Evolutionary conservation across 2,797 vertebrate genomes (phyloP), one percentile per base, ranked within the genome.

Genomic region (Microcaecilia unicolor): DNA sequence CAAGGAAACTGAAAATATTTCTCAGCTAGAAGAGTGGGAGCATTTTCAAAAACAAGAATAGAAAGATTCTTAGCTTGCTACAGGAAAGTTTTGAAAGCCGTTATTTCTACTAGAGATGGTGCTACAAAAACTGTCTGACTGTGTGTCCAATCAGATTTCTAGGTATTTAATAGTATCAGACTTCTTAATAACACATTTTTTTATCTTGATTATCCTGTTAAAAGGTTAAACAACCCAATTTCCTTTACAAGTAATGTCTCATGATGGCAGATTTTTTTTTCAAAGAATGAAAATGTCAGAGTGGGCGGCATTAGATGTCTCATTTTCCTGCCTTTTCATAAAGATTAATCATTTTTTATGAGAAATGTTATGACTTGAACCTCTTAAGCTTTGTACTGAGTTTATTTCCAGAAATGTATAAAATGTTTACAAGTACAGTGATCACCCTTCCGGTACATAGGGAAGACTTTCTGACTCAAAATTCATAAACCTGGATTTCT

Each of bases 321-420:
- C 73, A 56, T 71, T 62, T 69, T 72, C 67, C 60, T 72, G 65
- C 54, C 67, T 76, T 76, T 67, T 77, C 30, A 42, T 77, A 67
- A 76, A 80, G 67, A 66, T 81, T 81, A 70, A 70, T 77, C 43
- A 80, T 56, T 55, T 65, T 67, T 75, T 61, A 74, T 74, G 64
- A 79, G 72, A 78, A 74, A 61, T 49, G 67, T 44, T 70, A 34
- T 72, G 60, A 68, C 64, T 68, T 67, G 52, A 25, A 30, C 24
- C 60, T 44, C 47, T 48, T 31, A 39, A 52, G 51, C 44, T 47
- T 60, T 43, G 42, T 42, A 51, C 34, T 31, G 42, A 25, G 36
- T 58, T 51, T 58, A 44, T 71, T 78, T 79, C 67, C 56, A 61
- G 61, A 76, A 75, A 61, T 37, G 24, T 54, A 51, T 54, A 26